A percentile compares a stretch with the other conserved stretches of the same genome.
Evolutionary conservation across 2,888 invertebrate species (phyloP).

Genomic region (Eurytoma adleriae): DNA sequence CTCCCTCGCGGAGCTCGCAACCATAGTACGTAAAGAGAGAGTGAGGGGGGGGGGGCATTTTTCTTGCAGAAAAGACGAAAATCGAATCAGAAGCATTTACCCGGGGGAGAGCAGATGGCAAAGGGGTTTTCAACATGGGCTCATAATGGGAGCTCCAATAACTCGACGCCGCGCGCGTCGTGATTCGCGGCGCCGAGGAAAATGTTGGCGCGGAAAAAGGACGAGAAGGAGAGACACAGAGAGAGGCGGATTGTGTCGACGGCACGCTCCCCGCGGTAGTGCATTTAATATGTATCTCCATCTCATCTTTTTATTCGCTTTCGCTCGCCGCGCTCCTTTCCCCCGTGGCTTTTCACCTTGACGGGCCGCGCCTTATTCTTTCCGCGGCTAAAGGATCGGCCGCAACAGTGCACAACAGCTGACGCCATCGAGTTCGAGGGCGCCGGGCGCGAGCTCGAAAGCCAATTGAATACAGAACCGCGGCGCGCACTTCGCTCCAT

Average conservation of each 20-base stretch:
- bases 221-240: constrained; percentile 15
- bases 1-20: not conserved
- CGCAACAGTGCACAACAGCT: constrained; percentile 73
- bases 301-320: constrained; percentile 19
- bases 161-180: constrained; percentile 47
- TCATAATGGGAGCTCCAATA: constrained; percentile 60
- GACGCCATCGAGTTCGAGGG: constrained; percentile 69
- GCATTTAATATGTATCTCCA: constrained; percentile 47
- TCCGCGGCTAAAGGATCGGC: constrained; percentile 58
- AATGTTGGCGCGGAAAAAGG: constrained; percentile 2
- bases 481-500: constrained; percentile 71
- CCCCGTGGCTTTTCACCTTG: not conserved
- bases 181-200: constrained; percentile 6
- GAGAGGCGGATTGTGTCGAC: constrained; percentile 18
- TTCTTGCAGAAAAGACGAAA: not conserved
- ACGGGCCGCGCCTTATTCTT: constrained; percentile 7
- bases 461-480: constrained; percentile 69
- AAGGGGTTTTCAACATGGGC: not conserved
- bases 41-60: not conserved
- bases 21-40: not conserved
- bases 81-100: constrained; percentile 31
- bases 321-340: constrained; percentile 1
- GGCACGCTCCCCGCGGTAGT: constrained; percentile 15
- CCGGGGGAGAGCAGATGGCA: constrained; percentile 12
- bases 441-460: constrained; percentile 60